Evolutionary conservation across 2,888 invertebrate species (phyloP), one percentile per base, ranked within the genome.

Genomic region (Conistra vaccinii): DNA sequence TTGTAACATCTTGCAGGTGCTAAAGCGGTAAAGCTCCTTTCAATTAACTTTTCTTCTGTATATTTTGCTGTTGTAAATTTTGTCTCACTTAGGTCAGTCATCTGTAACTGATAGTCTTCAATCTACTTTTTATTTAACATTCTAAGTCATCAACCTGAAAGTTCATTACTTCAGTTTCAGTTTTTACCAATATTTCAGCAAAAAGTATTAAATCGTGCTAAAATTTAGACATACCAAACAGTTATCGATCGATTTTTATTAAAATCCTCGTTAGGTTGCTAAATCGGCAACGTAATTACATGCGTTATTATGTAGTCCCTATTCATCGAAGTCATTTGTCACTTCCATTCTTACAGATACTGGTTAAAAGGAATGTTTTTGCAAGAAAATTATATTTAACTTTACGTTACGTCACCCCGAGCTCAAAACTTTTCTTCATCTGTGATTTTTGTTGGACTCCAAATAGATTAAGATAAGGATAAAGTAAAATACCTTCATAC

Each of bases 311-410:
- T 67, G 82, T 76, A 83, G 67, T 75, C 48, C 78, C 62, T 85
- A 81, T 89, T 85, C 84, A 81, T 79, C 83, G 82, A 88, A 90
- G 83, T 85, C 85, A 90, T 92, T 90, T 89, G 89, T 91, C 92
- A 90, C 81, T 88, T 88, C 65, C 78, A 83, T 85, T 89, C 87
- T 87, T 83, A 70, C 73, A 60, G 71, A 79, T 72, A 60, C 69
- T 60, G 62, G 67, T 66, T 70, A 78, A 83, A 81, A 68, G 63
- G 29, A 75, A 87, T 76, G 32, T 65, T 58, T 77, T 73, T 65
- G 48, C 23, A 53, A 68, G 26, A 35, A 17, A 58, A 55, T 69
- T 23, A 65, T 53, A 58, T 51, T 84, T 68, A 57, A 5, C 61
- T 39, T 48, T 29, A 79, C 20, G 60, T 70, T 80, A 82, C 79